Conservation (phyloP, 23 tunicate species). For the Diplosoma virens region DNA sequence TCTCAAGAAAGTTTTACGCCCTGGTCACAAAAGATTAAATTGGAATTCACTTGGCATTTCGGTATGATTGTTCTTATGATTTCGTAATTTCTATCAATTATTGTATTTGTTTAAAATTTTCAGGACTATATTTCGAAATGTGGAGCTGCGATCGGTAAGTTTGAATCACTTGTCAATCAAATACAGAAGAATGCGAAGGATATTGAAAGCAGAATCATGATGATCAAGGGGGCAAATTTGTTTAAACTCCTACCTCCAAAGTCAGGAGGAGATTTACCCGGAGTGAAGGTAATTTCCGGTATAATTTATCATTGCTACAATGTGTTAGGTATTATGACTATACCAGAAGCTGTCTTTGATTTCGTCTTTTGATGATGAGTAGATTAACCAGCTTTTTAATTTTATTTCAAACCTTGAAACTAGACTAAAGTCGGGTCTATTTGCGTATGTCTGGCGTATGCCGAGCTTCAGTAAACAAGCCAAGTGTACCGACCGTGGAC, state of each 20-base stretch:
- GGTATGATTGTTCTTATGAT: conserved; percentile 25
- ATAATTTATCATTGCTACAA: no score
- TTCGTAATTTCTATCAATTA: not conserved
- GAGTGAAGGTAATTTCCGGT: conserved; percentile 82
- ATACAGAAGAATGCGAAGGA: conserved; percentile 94
- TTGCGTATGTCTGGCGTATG: no score
- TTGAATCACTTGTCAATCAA: conserved; percentile 96
- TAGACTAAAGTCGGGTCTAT: no score
- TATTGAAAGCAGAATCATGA: conserved; percentile 77
- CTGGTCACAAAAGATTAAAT: conserved; percentile 88
- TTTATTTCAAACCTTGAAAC: no score
- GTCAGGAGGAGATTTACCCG: conserved; percentile 61
- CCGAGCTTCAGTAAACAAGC: no score
- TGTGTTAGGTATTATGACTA: no score
- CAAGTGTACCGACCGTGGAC: no score
- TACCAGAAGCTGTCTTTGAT: no score
- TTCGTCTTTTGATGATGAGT: no score
- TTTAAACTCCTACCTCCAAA: conserved; percentile 68
- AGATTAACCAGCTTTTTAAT: no score
- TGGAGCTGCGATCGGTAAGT: conserved; percentile 82
- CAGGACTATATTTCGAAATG: conserved; percentile 87
- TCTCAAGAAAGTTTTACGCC: conserved; percentile 59
- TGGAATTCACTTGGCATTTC: conserved; percentile 96
- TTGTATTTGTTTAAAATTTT: not conserved
- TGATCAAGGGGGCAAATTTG: conserved; percentile 59